Evolutionary conservation across 1,140 invertebrate species (phyloP).

Genomic region (Chymomyza costata): DNA sequence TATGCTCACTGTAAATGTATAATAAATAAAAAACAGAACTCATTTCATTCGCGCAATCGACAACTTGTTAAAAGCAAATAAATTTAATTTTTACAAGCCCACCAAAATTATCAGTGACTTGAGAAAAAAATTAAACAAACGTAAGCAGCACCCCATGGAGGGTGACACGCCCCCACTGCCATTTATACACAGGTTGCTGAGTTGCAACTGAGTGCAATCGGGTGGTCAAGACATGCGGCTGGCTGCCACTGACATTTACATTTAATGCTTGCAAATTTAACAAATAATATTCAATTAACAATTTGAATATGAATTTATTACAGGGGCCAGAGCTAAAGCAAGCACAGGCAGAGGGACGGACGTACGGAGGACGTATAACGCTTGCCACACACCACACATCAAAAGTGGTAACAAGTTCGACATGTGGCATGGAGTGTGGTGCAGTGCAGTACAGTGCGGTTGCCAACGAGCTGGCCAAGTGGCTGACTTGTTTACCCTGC

Average conservation of each 20-base stretch:
- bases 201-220: neutral
- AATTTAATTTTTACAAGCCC: constrained; percentile 22
- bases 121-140: constrained; percentile 16
- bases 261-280: constrained; percentile 74
- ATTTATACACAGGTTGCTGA: no score
- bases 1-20: no score
- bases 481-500: constrained; percentile 69
- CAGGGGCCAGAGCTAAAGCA: constrained; percentile 36
- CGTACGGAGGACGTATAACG: constrained; percentile 47
- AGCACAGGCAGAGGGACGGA: no score
- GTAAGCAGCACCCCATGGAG: constrained; percentile 21
- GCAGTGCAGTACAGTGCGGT: constrained; percentile 2
- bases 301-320: constrained; percentile 74
- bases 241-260: constrained; percentile 61
- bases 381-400: constrained; percentile 43
- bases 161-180: constrained; percentile 36
- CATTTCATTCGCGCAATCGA: no score
- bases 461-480: constrained; percentile 59
- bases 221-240: constrained; percentile 10
- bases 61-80: constrained; percentile 1
- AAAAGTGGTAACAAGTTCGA: constrained; percentile 71
- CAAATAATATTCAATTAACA: constrained; percentile 75
- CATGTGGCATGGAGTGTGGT: constrained; percentile 21
- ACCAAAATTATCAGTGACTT: no score
- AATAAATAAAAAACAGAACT: no score